phyloP scores from a whole-genome alignment of 2,797 vertebrate genomes.

The Pseudocheirus occidentalis region DNA sequence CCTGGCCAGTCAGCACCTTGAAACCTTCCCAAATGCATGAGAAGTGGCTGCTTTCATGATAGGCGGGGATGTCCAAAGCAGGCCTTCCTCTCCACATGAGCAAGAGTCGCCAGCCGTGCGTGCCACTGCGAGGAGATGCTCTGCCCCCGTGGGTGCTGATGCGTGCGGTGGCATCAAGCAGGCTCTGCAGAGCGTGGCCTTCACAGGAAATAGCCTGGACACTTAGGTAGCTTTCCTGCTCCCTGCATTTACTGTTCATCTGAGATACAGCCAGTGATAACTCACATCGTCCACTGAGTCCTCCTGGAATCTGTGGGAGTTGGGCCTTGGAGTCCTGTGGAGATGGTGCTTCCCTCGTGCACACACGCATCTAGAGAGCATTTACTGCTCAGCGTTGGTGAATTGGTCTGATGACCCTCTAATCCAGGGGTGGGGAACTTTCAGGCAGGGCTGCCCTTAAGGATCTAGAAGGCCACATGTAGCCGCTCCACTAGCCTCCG shows the following conservation, averaged over 20 bases:
- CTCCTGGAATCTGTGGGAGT: neutral
- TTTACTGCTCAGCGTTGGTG: neutral
- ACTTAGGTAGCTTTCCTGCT: neutral
- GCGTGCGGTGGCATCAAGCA: neutral
- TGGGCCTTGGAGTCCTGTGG: neutral
- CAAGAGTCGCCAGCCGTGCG: neutral
- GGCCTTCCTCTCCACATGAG: neutral
- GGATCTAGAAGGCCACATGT: too few species aligned
- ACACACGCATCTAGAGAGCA: neutral
- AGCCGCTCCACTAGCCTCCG: too few species aligned
- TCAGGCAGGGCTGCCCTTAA: too few species aligned
- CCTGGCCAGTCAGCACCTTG: neutral
- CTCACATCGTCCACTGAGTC: neutral
- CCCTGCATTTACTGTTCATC: neutral
- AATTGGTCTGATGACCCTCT: neutral
- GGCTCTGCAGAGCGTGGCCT: neutral
- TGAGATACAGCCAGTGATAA: neutral
- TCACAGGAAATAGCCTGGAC: neutral
- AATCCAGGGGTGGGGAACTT: too few species aligned
- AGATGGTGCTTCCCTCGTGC: neutral
- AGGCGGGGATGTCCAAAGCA: neutral
- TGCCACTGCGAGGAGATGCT: neutral
- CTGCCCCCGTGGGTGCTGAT: neutral
- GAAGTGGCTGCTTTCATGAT: neutral
- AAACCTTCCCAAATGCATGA: neutral